A percentile compares a stretch with the other conserved stretches of the same genome.
Evolutionary conservation across 2,113 vertebrate species (phyloP).

Genomic region (Nerophis ophidion): DNA sequence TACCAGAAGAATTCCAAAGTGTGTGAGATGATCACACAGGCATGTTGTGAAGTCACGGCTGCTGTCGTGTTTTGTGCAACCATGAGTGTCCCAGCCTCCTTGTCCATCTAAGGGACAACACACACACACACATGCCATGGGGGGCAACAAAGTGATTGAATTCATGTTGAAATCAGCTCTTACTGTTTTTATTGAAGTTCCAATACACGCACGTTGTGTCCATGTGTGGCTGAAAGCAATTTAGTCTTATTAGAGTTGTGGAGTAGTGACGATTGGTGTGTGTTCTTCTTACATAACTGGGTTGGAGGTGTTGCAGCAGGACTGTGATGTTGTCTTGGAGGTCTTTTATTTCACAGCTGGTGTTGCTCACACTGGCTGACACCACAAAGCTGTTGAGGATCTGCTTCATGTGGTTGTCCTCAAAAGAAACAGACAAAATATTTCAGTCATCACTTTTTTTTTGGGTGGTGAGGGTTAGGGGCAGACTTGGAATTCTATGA

Average conservation of each 20-base stretch:
- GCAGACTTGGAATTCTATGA: background rate
- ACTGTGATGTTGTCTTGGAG: slow-evolving; percentile 74
- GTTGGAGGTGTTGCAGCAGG: slow-evolving; percentile 70
- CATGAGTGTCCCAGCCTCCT: slow-evolving; percentile 80
- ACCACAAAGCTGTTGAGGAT: slow-evolving; percentile 79
- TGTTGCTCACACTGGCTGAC: slow-evolving; percentile 80
- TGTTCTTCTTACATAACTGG: slow-evolving; percentile 62
- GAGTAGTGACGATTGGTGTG: background rate
- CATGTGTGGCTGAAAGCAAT: slow-evolving; percentile 63
- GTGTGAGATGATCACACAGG: slow-evolving; percentile 87
- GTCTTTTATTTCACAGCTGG: slow-evolving; percentile 63
- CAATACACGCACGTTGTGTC: slow-evolving; percentile 78
- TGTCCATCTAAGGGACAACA: slow-evolving; percentile 69
- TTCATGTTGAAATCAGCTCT: slow-evolving; percentile 31
- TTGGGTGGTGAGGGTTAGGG: too few relatives aligned
- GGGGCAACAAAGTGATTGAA: background rate
- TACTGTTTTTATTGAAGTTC: slow-evolving; percentile 81
- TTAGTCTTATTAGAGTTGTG: background rate
- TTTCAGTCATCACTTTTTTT: too few relatives aligned
- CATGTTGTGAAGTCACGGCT: slow-evolving; percentile 79
- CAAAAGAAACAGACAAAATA: slow-evolving; percentile 10
- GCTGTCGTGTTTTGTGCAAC: slow-evolving; percentile 75
- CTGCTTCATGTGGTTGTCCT: slow-evolving; percentile 53
- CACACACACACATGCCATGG: background rate
- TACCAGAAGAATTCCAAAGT: slow-evolving; percentile 90